Evolutionary conservation across 2,888 invertebrate species (phyloP), one percentile per base, ranked within the genome.

Genomic region (Petrophora chlorosata): DNA sequence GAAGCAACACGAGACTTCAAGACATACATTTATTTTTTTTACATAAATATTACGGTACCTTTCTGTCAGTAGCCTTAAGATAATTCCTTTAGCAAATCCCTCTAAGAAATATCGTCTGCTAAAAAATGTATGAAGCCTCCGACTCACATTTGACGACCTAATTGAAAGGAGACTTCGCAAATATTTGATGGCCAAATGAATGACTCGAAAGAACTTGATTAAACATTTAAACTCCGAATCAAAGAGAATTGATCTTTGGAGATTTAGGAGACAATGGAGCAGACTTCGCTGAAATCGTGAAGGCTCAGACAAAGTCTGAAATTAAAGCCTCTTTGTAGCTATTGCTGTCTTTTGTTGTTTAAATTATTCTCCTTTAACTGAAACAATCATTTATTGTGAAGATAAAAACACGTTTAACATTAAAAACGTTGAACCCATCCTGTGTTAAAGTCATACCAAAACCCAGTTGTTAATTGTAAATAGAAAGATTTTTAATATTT

Each of bases 281-380:
- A 36, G 40, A 47, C 32, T 41, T 38, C 8, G 41, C 12, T 28
- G 14, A 29, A 63, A 63, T 57, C 50, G 43, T 53, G 50, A 56
- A 58, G 53, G 64, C 64, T 63, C 61, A 64, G 57, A 12, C 48
- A 59, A 45, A 70, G 68, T 70, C 72, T 66, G 63, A 65, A 67
- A 71, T 73, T 70, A 68, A 64, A 50, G 51, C 52, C 47, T 47
- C 63, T 65, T 73, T 73, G 69, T 67, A 61, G 59, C 46, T 55
- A 54, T 38, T 53, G 47, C 59, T 57, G 54, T 59, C 70, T 67
- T 69, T 69, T 70, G 63, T 65, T 62, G 47, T 62, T 63, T 63
- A 57, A 67, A 67, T 56, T 53, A 60, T 53, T 52, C 43, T 53
- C 30, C 53, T 59, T 59, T 46, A 46, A 44, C 33, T 46, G 41